Evolutionary conservation across 2,113 vertebrate species (phyloP).

Genomic region (Delphinapterus leucas): DNA sequence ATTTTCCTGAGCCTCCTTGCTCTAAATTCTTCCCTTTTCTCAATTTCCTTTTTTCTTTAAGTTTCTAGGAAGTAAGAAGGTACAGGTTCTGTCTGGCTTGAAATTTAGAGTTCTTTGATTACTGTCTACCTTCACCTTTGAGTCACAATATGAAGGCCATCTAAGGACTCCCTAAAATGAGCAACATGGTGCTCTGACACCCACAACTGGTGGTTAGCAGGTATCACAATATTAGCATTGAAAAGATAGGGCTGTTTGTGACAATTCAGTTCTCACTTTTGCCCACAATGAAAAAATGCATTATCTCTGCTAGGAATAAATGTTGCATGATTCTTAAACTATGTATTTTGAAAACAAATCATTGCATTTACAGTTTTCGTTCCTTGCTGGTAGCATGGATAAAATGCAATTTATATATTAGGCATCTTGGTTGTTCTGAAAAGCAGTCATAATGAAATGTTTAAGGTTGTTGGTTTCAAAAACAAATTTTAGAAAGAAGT

Average conservation of each 20-base stretch:
- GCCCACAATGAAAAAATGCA: not conserved
- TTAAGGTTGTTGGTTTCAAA: constrained; percentile 9
- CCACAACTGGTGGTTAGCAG: not conserved
- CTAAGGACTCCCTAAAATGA: not conserved
- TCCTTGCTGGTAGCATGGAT: not conserved
- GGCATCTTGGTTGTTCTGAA: not conserved
- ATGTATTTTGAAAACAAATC: constrained; percentile 2
- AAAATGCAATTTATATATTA: constrained; percentile 14
- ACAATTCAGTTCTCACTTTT: not conserved
- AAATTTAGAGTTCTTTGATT: not conserved
- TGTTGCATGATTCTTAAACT: not conserved
- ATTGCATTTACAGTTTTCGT: not conserved
- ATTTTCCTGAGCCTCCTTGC: not conserved
- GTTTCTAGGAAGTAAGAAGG: not conserved
- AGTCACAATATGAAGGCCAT: not conserved
- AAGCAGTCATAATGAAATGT: constrained; percentile 1
- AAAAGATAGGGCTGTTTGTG: not conserved
- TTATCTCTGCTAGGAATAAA: not conserved
- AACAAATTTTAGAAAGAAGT: constrained; percentile 14
- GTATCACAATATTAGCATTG: not conserved
- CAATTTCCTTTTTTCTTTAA: not conserved
- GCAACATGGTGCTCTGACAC: not conserved
- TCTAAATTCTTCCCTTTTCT: not conserved
- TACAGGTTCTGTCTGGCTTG: not conserved
- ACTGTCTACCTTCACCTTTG: not conserved